These are phyloP conservation scores for Apis mellifera DNA, from an alignment of 1,140 invertebrate species.

Conservation along the genomic window DNA sequence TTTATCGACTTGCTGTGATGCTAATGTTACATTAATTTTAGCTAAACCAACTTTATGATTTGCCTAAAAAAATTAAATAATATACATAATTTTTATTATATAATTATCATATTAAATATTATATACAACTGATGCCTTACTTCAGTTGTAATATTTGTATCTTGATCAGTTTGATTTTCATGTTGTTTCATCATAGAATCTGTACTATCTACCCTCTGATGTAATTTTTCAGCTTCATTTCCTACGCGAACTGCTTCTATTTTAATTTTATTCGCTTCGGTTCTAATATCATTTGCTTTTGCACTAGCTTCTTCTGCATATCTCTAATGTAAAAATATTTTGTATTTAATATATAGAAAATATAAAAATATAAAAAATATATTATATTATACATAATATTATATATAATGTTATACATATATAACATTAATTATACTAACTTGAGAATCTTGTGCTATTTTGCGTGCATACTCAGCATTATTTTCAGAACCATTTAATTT, in stretches of 20 bases:
- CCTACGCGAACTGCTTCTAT: slow-evolving; percentile 87
- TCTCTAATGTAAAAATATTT: slow-evolving; percentile 73
- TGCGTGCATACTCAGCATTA: slow-evolving; percentile 89
- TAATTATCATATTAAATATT: not conserved
- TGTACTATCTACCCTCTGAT: slow-evolving; percentile 87
- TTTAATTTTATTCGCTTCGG: slow-evolving; percentile 89
- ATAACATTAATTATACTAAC: slow-evolving; percentile 77
- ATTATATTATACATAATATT: not conserved
- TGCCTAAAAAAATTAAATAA: slow-evolving; percentile 78
- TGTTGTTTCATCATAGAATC: slow-evolving; percentile 86
- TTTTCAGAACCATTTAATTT: slow-evolving; percentile 88
- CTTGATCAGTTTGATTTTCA: slow-evolving; percentile 88
- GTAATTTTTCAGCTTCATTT: slow-evolving; percentile 89
- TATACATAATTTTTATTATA: not conserved
- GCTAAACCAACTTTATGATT: slow-evolving; percentile 92
- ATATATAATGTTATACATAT: too few relatives aligned
- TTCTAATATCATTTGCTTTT: slow-evolving; percentile 88
- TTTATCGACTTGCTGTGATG: slow-evolving; percentile 90
- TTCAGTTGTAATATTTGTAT: slow-evolving; percentile 88
- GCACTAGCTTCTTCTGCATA: slow-evolving; percentile 73
- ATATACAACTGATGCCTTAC: slow-evolving; percentile 81
- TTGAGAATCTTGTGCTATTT: slow-evolving; percentile 90
- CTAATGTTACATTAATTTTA: slow-evolving; percentile 89
- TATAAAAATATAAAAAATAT: not conserved
- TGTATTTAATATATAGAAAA: not conserved